phyloP scores from a whole-genome alignment of 2,113 vertebrate genomes.

The Pangasianodon gigas region DNA sequence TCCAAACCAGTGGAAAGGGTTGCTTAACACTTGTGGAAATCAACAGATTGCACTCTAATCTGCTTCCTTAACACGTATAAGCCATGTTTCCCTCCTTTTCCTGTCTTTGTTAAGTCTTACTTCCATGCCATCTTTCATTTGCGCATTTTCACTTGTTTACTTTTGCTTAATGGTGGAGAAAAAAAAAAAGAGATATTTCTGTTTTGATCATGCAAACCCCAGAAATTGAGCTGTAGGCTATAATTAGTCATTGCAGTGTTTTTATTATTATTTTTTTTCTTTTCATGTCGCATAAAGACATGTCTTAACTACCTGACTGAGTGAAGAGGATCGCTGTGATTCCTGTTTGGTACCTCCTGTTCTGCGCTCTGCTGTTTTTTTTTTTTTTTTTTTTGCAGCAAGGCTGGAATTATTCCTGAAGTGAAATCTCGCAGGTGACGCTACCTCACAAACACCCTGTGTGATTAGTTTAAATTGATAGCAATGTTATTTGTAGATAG shows the following conservation, averaged over 20 bases:
- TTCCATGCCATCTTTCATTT: neutral
- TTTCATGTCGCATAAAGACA: constrained; percentile 28
- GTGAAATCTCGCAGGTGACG: constrained; percentile 44
- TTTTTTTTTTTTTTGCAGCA: neutral
- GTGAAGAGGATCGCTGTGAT: neutral
- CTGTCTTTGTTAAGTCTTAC: neutral
- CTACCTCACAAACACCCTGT: constrained; percentile 50
- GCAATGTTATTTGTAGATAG: constrained; percentile 9
- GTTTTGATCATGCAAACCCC: neutral
- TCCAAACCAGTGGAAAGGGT: constrained; percentile 33
- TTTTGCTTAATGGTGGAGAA: neutral
- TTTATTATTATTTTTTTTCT: neutral
- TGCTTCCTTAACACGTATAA: constrained; percentile 11
- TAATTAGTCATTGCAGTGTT: neutral
- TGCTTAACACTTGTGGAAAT: constrained; percentile 59
- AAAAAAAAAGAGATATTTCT: neutral
- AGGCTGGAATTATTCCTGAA: constrained; percentile 48
- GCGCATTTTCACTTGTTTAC: neutral
- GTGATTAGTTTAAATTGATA: constrained; percentile 34
- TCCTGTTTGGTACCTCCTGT: constrained; percentile 16
- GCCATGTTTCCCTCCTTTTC: constrained; percentile 14
- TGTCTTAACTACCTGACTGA: constrained; percentile 16
- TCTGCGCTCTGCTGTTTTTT: neutral
- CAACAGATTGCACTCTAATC: constrained; percentile 70
- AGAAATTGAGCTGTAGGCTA: neutral